Base-by-base conservation (phyloP, 2,113 vertebrate genomes). In the Daphoenositta chrysoptera region DNA sequence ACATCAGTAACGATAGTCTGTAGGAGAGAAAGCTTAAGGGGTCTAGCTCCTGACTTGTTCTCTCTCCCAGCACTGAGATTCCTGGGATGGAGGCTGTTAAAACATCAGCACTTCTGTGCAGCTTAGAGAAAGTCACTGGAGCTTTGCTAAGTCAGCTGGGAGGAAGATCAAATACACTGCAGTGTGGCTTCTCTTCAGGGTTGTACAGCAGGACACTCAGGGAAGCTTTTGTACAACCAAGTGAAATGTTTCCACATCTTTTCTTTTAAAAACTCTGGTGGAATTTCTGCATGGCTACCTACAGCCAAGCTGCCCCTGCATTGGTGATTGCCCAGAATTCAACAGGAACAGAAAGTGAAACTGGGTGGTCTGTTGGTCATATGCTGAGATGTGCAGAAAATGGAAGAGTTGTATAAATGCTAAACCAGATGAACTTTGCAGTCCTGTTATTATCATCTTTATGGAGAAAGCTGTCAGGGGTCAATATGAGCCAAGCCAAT, bases 291-390 rank as follows among this genome's bases (percentile, higher is more conserved):
- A 6, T 61, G 82, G 45, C 39, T 88, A 47, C 40, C 16, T 28
- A 0, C 8, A 51, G 33, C 80, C 85, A 64, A 22, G 64, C 33
- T 92, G 47, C 53, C 33, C 26, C 10, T 79, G 56, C 33, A 40
- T 35, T 31, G 51, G 39, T 58, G 64, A 54, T 40, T 47, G 76
- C 88, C 85, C 93, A 93, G 54, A 61, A 56, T 83, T 82, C 80
- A 69, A 23, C 27, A 30, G 82, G 48, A 95, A 90, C 60, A 93
- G 96, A 96, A 97, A 90, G 93, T 79, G 93, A 96, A 97, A 96
- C 77, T 31, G 81, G 19, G 66, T 60, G 45, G 26, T n/a, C n/a
- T 76, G 72, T 54, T 69, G 47, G 64, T 44, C 53, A 16, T 77
- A 13, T 42, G 48, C 76, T 53, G 71, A 50, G 87, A 47, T 63